Percentiles rank a stretch among this genome's conserved stretches.
Conservation (phyloP, 2,888 invertebrate species). For the Pammene aurita region DNA sequence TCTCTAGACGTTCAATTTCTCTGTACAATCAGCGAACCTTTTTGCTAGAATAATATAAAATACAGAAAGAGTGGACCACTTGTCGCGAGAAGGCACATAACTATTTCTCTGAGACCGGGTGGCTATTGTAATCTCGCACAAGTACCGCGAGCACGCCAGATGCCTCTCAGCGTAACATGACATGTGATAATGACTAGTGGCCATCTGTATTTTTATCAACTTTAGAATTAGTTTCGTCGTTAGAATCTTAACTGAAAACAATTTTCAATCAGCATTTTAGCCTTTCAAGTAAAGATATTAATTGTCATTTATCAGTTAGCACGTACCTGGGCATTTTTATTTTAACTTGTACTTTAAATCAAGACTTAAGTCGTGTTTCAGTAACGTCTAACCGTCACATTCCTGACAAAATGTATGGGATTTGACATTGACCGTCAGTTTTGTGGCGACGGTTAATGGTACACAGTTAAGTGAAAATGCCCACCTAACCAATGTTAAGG, state of each 20-base stretch:
- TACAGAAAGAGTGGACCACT: conserved; percentile 43
- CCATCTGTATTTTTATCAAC: conserved; percentile 30
- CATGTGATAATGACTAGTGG: conserved; percentile 25
- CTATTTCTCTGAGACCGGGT: conserved; percentile 45
- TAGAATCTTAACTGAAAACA: not conserved
- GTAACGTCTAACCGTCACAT: no score
- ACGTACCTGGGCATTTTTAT: no score
- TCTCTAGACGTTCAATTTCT: conserved; percentile 47
- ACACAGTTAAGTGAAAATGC: no score
- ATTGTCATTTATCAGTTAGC: no score
- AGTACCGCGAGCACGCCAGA: conserved; percentile 27
- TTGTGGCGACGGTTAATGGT: no score
- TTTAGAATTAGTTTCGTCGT: not conserved
- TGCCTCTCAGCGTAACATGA: conserved; percentile 29
- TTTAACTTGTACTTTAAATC: no score
- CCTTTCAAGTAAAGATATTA: not conserved
- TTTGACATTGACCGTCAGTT: no score
- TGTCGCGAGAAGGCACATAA: conserved; percentile 47
- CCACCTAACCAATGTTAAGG: no score
- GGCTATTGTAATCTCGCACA: conserved; percentile 46
- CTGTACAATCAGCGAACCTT: conserved; percentile 42
- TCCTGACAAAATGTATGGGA: no score
- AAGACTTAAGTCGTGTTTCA: no score
- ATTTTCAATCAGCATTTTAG: conserved; percentile 1
- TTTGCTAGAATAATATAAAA: conserved; percentile 45